Evolutionary conservation across 2,113 vertebrate genomes (phyloP).

Genomic region (Rhinopomastus cyanomelas): DNA sequence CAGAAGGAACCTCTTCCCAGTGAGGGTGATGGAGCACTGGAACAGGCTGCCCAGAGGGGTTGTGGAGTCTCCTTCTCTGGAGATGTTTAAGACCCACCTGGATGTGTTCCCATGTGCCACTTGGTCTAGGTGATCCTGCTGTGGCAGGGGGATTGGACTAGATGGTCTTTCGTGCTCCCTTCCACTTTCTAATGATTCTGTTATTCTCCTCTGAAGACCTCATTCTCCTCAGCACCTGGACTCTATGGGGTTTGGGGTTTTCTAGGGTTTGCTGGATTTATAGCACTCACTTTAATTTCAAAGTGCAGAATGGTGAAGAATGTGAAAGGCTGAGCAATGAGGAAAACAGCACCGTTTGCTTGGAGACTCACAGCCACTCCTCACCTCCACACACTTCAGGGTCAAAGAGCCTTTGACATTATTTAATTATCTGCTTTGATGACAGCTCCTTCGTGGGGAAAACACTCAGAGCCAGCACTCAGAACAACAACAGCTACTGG

Average conservation of each 20-base stretch:
- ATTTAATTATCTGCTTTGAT: neutral
- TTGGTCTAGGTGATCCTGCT: no score
- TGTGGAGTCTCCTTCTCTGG: no score
- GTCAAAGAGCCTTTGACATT: neutral
- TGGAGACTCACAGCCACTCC: neutral
- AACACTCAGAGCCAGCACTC: neutral
- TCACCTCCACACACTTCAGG: accelerated
- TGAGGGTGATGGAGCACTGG: no score
- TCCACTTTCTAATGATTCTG: no score
- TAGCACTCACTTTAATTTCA: neutral
- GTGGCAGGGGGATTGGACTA: no score
- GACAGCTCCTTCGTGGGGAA: neutral
- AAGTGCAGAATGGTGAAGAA: neutral
- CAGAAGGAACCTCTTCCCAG: no score
- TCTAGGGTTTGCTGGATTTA: neutral
- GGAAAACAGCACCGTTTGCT: neutral
- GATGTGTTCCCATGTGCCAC: no score
- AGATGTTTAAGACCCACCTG: no score
- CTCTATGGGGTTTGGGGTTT: neutral
- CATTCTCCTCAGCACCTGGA: neutral
- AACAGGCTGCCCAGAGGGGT: no score
- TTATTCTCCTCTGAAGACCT: neutral
- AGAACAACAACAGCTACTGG: neutral
- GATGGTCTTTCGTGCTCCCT: no score
- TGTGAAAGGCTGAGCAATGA: neutral